phyloP scores from a whole-genome alignment of 2,797 vertebrate species.

The Telmatherina bonti region DNA sequence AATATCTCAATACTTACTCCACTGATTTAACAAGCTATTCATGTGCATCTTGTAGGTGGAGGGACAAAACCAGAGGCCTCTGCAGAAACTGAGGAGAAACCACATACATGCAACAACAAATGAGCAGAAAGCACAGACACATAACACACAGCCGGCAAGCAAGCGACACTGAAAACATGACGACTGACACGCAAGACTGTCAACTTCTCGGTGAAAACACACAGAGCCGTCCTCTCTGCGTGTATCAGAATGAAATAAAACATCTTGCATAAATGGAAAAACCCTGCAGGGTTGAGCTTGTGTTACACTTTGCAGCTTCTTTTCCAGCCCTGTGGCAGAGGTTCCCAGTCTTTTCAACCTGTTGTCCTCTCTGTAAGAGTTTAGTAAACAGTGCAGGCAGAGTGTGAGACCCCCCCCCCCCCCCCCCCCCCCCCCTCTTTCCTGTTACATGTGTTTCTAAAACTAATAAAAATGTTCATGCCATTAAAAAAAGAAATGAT shows the following conservation, averaged over 20 bases:
- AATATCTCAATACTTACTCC: conserved; percentile 80
- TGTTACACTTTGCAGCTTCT: background rate
- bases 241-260: too few relatives aligned
- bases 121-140: conserved; percentile 51
- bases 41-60: conserved; percentile 80
- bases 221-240: too few relatives aligned
- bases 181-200: background rate
- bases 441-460: too few relatives aligned
- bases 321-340: background rate
- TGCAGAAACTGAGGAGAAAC: conserved; percentile 73
- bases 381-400: background rate
- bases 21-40: conserved; percentile 84
- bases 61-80: conserved; percentile 61
- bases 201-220: background rate
- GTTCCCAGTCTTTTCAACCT: background rate
- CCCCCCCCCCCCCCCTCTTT: too few relatives aligned
- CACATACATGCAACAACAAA: conserved; percentile 67
- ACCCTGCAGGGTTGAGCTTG: background rate
- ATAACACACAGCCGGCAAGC: conserved; percentile 38
- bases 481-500: too few relatives aligned
- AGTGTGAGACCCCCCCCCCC: too few relatives aligned
- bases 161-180: conserved; percentile 30
- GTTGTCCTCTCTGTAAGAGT: background rate
- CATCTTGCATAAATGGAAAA: background rate
- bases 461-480: too few relatives aligned